Percentiles rank a stretch among this genome's conserved stretches.
Evolutionary conservation across 2,113 vertebrate genomes (phyloP).

Genomic region (Glaucomys volans): DNA sequence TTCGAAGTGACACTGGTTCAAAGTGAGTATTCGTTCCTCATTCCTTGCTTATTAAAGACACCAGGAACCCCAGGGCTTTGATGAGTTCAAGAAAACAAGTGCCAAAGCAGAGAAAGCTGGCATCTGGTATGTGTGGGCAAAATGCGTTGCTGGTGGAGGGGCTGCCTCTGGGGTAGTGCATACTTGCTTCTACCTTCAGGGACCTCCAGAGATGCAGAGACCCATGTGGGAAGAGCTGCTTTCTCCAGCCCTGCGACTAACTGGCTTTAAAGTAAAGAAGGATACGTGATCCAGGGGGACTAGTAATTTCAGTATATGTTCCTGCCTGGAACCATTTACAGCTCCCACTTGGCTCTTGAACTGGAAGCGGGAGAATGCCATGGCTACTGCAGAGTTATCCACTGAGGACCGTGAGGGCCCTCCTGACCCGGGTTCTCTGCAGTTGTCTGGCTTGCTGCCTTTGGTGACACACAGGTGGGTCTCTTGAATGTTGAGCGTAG

Average conservation of each 20-base stretch:
- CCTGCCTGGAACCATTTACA: not conserved
- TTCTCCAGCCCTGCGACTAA: not conserved
- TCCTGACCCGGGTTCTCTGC: not conserved
- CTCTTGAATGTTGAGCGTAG: conserved; percentile 1
- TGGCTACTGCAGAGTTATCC: not conserved
- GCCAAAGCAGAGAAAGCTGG: not conserved
- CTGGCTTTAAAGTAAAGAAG: not conserved
- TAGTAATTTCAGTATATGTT: not conserved
- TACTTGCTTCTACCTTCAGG: not conserved
- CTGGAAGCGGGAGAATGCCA: not conserved
- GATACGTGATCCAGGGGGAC: not conserved
- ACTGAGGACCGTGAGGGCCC: not conserved
- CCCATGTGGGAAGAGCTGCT: not conserved
- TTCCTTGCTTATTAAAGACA: not conserved
- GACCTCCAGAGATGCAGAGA: not conserved
- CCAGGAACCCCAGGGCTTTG: not conserved
- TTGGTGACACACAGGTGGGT: not conserved
- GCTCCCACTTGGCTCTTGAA: not conserved
- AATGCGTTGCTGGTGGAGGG: fast-evolving
- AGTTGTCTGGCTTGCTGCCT: not conserved
- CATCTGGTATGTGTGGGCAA: fast-evolving
- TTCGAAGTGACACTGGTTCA: fast-evolving
- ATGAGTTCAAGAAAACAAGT: not conserved
- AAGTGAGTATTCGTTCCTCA: not conserved
- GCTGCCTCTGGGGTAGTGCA: fast-evolving